Base-by-base conservation (phyloP, 2,797 vertebrate genomes). In the Adelosebastes latens region DNA sequence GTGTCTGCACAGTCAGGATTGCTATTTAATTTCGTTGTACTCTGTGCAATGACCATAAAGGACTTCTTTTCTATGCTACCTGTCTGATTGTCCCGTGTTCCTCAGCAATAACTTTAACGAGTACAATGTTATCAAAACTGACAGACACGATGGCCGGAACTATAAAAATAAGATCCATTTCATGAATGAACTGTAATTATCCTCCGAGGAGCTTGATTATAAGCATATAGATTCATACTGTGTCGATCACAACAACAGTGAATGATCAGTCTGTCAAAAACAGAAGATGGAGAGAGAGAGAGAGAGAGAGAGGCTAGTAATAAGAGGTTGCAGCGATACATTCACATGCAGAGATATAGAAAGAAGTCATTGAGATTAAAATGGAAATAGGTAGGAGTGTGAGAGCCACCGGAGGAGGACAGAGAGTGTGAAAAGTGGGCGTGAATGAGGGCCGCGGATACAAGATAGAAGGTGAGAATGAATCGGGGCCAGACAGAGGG, bases 391-490 rank as follows among this genome's bases (percentile, higher is more conserved):
- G 79, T 75, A 80, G 39, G 81, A 59, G 60, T 34, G 79, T 34
- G 63, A 24, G 46, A 16, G 75, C 12, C 74, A 61, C 36, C 12
- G n/a, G 66, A 68, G 58, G 39, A 67, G 75, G 59, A 34, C 2
- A 2, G 10, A 12, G 78, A 71, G 79, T 55, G 81, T 61, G 87
- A 79, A 79, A 76, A 72, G 82, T 29, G 70, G 77, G 75, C 0
- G 61, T 10, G 85, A 91, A 85, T 75, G 63, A 87, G 64, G 82
- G 67, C 72, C 75, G 74, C 13, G 56, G 81, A 80, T 32, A 62
- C 78, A 75, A 75, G 85, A 88, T 7, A 55, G 82, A 55, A 83
- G 80, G 89, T 72, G 90, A 90, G 85, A 91, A 89, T 84, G 83
- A 88, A 76, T 39, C 3, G 0, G 20, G 71, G 79, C 27, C 39